A percentile compares a stretch with the other conserved stretches of the same genome.
Evolutionary conservation across 2,888 invertebrate species (phyloP).

Genomic region (Spicauda simplicius): DNA sequence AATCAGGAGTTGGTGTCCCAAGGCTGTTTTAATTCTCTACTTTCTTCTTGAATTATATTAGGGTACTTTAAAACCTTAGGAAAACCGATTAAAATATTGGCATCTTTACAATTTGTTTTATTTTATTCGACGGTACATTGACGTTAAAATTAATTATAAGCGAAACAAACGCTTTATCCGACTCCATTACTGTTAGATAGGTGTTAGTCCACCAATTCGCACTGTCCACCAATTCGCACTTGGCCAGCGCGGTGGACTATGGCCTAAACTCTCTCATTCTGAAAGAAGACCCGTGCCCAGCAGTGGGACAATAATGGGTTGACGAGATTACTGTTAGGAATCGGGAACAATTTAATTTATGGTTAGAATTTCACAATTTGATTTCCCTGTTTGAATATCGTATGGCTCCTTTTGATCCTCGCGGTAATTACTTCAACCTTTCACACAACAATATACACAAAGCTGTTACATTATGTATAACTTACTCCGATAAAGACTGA

Average conservation of each 20-base stretch:
- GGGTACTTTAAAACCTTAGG: too few relatives aligned
- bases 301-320: too few relatives aligned
- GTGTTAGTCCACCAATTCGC: too few relatives aligned
- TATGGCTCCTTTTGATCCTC: not conserved
- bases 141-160: conserved; percentile 20
- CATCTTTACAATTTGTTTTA: conserved; percentile 1
- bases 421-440: conserved; percentile 1
- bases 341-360: conserved; percentile 12
- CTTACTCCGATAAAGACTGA: not conserved
- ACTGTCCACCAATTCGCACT: too few relatives aligned
- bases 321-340: conserved; percentile 14
- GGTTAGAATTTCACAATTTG: conserved; percentile 22
- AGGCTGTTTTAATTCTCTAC: too few relatives aligned
- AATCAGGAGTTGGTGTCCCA: too few relatives aligned
- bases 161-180: conserved; percentile 15
- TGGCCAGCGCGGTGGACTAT: too few relatives aligned
- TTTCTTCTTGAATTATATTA: too few relatives aligned
- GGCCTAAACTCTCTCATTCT: too few relatives aligned
- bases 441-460: not conserved
- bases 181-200: conserved; percentile 9
- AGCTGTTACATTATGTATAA: not conserved
- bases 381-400: not conserved
- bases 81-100: not conserved
- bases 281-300: too few relatives aligned
- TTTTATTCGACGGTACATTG: conserved; percentile 15